A percentile compares a stretch with the other conserved stretches of the same genome.
Conservation (phyloP, 2,888 invertebrate species). For the Mellilla xanthometata region DNA sequence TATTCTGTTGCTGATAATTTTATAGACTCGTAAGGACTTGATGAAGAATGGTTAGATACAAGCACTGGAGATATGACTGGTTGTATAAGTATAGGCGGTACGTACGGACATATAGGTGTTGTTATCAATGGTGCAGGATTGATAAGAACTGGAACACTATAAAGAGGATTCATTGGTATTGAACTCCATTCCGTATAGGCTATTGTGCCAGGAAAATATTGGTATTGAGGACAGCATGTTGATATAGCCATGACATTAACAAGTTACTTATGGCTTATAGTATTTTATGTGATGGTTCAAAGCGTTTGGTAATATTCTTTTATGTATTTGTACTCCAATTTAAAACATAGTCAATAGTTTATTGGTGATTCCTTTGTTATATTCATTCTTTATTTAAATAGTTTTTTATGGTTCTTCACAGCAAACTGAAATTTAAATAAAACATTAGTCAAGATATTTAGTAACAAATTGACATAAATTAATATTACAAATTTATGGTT, state of each 20-base stretch:
- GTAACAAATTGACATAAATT: too few relatives aligned
- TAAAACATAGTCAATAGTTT: too few relatives aligned
- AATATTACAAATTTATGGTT: too few relatives aligned
- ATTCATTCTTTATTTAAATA: too few relatives aligned
- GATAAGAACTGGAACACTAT: conserved; percentile 29
- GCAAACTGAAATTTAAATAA: too few relatives aligned
- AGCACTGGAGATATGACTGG: not conserved
- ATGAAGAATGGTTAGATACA: conserved; percentile 1
- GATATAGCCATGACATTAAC: conserved; percentile 19
- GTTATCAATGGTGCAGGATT: conserved; percentile 28
- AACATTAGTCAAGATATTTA: too few relatives aligned
- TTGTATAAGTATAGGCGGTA: conserved; percentile 2
- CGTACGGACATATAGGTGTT: conserved; percentile 32
- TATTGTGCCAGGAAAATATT: conserved; percentile 21
- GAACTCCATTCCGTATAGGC: conserved; percentile 36
- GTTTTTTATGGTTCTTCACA: too few relatives aligned
- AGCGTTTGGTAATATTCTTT: not conserved
- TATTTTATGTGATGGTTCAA: not conserved
- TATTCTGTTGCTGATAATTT: conserved; percentile 12
- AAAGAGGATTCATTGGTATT: conserved; percentile 28
- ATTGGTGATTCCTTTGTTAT: too few relatives aligned
- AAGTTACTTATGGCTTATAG: not conserved
- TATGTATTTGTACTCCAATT: too few relatives aligned
- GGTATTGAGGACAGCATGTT: conserved; percentile 30
- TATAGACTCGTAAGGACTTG: conserved; percentile 19